Evolutionary conservation across 2,888 invertebrate genomes (phyloP), one percentile per base, ranked within the genome.

Genomic region (Pheosia gnoma): DNA sequence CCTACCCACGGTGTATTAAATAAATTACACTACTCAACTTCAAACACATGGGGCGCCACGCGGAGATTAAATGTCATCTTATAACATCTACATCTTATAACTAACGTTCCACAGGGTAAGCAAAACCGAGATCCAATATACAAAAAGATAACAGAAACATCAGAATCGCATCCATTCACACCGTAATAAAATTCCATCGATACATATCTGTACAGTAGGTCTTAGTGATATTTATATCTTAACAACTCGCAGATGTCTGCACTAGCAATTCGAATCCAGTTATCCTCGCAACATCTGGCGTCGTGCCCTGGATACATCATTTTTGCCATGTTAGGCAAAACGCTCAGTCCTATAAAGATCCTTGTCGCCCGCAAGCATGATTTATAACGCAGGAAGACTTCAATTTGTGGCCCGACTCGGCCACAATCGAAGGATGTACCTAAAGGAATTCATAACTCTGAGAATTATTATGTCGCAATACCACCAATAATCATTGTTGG

Each of bases 361-460:
- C 63, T 63, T 65, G 63, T n/a, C 47, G 47, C 2, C 11, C 11
- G 11, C 68, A 61, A 57, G 41, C 70, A 64, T 74, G 72, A 79
- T 78, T 77, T 74, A 77, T 67, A 66, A 66, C 68, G 79, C 87
- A 87, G 89, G 89, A 89, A 87, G 85, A 76, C 71, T 78, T 79
- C 86, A 86, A 87, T 89, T 86, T 83, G 79, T 79, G 69, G 75
- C 78, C 71, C 73, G 72, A 88, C 65, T 25, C 64, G 61, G 66
- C 72, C 65, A 76, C 91, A 90, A 90, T 90, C 89, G 86, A 88
- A 91, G 91, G 91, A 91, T 91, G 88, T 86, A 80, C 75, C 78
- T 71, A 75, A 84, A 84, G 85, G 86, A 88, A 87, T 87, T 87
- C 85, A 86, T 89, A 83, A 79, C 82, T 75, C 81, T 71, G 51